These are phyloP conservation scores for Aurelia coerulea DNA, from an alignment of 30 jellyfish, hydroid and myxozoan species.

Conservation along the genomic window DNA sequence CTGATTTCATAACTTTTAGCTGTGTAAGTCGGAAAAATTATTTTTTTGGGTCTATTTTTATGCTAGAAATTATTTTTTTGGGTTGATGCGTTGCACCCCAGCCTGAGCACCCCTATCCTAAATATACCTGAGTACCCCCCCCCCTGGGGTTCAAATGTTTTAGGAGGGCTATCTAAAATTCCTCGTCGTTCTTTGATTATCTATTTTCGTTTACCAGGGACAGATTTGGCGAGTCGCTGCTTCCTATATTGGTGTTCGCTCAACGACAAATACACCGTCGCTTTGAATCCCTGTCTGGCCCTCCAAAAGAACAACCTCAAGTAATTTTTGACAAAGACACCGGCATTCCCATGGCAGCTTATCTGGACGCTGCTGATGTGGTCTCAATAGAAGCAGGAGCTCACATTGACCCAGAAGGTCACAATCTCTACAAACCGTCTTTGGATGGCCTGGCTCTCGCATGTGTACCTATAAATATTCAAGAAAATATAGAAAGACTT, in stretches of 20 bases:
- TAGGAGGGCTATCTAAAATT: too few relatives aligned
- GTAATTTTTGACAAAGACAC: constrained; percentile 63
- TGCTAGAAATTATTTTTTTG: too few relatives aligned
- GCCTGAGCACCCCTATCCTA: too few relatives aligned
- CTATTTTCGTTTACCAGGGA: constrained; percentile 45
- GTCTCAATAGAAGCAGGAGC: constrained; percentile 82
- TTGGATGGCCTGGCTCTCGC: constrained; percentile 59
- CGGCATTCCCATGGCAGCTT: constrained; percentile 72
- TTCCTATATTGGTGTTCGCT: constrained; percentile 67
- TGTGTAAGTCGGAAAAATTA: too few relatives aligned
- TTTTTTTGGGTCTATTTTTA: too few relatives aligned
- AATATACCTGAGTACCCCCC: too few relatives aligned
- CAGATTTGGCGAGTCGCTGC: constrained; percentile 73
- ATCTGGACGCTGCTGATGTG: constrained; percentile 45
- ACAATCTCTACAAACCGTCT: constrained; percentile 62
- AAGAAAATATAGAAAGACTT: constrained; percentile 40
- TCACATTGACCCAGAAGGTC: constrained; percentile 87
- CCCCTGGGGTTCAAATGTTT: too few relatives aligned
- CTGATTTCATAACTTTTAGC: too few relatives aligned
- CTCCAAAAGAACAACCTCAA: constrained; percentile 63
- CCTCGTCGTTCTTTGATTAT: background rate
- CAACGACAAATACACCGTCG: constrained; percentile 72
- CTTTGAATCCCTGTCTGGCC: constrained; percentile 47
- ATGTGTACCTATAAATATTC: constrained; percentile 48
- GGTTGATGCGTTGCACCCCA: too few relatives aligned